phyloP scores from a whole-genome alignment of 2,113 vertebrate genomes.

The Apodemus sylvaticus region DNA sequence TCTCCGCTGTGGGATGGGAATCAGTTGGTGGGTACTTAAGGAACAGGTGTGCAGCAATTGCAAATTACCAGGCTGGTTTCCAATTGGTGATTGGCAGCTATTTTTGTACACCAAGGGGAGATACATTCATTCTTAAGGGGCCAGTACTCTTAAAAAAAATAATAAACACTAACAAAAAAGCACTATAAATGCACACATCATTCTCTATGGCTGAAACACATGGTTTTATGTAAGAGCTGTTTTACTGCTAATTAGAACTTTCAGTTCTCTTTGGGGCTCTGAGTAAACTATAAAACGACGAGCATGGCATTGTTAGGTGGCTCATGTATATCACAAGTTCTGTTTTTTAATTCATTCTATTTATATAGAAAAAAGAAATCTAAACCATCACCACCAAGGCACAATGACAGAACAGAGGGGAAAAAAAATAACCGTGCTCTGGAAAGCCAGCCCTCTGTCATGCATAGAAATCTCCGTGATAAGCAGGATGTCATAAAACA shows the following conservation, averaged over 20 bases:
- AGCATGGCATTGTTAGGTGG: conserved; percentile 15
- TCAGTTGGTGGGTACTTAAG: neutral
- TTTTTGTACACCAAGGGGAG: conserved; percentile 29
- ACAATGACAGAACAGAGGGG: neutral
- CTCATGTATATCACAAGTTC: conserved; percentile 11
- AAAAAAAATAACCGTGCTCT: neutral
- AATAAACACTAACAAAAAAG: conserved; percentile 32
- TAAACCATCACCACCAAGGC: conserved; percentile 1
- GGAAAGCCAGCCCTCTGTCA: conserved; percentile 55
- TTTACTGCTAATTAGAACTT: conserved; percentile 61
- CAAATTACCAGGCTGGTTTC: conserved; percentile 44
- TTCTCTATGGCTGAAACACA: conserved; percentile 19
- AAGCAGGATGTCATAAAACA: conserved; percentile 62
- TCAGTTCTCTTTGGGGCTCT: conserved; percentile 19
- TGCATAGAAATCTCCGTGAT: conserved; percentile 60
- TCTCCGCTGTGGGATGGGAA: neutral
- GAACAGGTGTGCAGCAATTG: conserved; percentile 64
- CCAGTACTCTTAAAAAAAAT: conserved; percentile 20
- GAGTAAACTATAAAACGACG: conserved; percentile 1
- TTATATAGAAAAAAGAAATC: conserved; percentile 32
- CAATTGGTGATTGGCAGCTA: conserved; percentile 47
- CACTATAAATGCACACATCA: neutral
- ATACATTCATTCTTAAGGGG: neutral
- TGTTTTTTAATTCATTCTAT: conserved; percentile 6
- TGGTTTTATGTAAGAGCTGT: conserved; percentile 55